These are phyloP conservation scores for Cyclopterus lumpus DNA, from an alignment of 2,797 vertebrate genomes.

Conservation along the genomic window DNA sequence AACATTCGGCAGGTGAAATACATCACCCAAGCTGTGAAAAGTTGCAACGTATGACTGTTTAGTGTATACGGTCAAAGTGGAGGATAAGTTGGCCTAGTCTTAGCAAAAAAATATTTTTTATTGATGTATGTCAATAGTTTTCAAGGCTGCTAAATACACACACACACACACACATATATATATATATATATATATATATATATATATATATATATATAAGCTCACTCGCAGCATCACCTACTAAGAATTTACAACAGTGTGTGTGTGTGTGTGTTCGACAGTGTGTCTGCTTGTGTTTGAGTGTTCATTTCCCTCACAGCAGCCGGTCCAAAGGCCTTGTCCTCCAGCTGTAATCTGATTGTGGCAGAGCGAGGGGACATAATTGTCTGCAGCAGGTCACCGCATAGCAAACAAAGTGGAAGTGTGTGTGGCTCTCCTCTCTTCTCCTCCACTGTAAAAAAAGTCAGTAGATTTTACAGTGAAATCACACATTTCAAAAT, in stretches of 20 bases:
- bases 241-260: not conserved
- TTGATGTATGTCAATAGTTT: not conserved
- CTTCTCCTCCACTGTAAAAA: conserved; percentile 1
- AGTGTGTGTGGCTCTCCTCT: conserved; percentile 35
- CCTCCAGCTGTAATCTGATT: conserved; percentile 75
- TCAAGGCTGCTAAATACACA: not conserved
- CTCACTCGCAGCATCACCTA: not conserved
- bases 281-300: conserved; percentile 8
- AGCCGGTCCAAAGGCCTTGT: conserved; percentile 60
- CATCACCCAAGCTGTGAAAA: too few species aligned
- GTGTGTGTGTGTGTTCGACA: not conserved
- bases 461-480: too few species aligned
- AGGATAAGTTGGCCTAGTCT: too few species aligned
- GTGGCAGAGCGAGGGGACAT: conserved; percentile 58
- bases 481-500: too few species aligned
- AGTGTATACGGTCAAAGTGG: too few species aligned
- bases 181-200: too few species aligned
- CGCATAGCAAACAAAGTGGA: conserved; percentile 47
- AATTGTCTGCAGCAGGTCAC: conserved; percentile 71
- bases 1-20: not conserved
- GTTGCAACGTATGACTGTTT: too few species aligned
- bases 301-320: conserved; percentile 46
- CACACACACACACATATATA: too few species aligned
- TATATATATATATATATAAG: not conserved
- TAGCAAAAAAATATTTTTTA: not conserved